Evolutionary conservation across 2,888 invertebrate genomes (phyloP).

Genomic region (Nowickia ferox): DNA sequence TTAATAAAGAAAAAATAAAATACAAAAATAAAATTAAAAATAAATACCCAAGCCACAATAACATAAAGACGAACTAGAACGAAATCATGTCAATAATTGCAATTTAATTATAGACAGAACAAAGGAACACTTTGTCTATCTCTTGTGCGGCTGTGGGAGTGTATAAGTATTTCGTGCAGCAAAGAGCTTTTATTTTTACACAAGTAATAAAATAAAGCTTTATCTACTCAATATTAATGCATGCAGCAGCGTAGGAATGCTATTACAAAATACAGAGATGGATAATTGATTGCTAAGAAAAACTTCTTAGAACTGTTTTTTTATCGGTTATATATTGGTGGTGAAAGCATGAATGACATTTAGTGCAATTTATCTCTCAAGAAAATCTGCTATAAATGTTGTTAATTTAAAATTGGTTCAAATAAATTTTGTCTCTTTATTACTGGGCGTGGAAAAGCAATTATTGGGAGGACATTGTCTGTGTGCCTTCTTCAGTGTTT

Average conservation of each 20-base stretch:
- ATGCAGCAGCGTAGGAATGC: background rate
- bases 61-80: conserved; percentile 47
- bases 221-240: conserved; percentile 4
- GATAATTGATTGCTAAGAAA: background rate
- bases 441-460: no score
- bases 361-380: no score
- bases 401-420: no score
- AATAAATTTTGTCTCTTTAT: no score
- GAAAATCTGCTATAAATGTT: no score
- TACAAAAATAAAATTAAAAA: background rate
- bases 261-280: conserved; percentile 23
- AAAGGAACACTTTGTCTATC: conserved; percentile 45
- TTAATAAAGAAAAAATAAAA: conserved; percentile 29
- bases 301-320: background rate
- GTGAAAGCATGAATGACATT: no score
- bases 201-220: conserved; percentile 34
- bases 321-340: no score
- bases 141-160: background rate
- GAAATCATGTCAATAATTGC: conserved; percentile 66
- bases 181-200: conserved; percentile 37
- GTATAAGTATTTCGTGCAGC: conserved; percentile 16
- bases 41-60: background rate
- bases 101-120: conserved; percentile 57
- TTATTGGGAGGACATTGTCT: no score
- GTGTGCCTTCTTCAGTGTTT: no score